phyloP scores from a whole-genome alignment of 1,140 invertebrate genomes.

The Littorina saxatilis region DNA sequence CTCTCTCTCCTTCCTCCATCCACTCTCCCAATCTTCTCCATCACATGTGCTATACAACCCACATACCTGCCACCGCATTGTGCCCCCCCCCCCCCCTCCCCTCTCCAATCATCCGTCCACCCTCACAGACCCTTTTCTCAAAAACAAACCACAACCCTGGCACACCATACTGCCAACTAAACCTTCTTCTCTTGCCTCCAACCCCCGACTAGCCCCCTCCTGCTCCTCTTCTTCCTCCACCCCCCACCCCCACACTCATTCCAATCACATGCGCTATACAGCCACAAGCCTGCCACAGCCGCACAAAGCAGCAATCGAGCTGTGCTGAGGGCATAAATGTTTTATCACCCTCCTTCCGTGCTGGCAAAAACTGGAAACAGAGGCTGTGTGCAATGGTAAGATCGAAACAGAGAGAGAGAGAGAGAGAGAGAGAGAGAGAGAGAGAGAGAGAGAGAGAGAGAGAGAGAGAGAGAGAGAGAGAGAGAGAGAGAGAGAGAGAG shows the following conservation, averaged over 20 bases:
- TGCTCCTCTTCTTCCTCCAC: no score
- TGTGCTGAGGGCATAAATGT: slow-evolving; percentile 27
- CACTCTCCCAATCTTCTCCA: slow-evolving; percentile 31
- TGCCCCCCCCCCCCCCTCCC: neutral
- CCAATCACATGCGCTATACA: no score
- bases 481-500: neutral
- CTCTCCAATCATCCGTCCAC: neutral
- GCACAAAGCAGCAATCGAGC: neutral
- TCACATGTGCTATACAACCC: neutral
- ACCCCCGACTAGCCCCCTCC: no score
- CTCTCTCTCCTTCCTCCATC: neutral
- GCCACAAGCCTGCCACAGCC: no score
- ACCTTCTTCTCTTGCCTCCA: no score
- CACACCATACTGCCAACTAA: no score
- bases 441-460: neutral
- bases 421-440: slow-evolving; percentile 26
- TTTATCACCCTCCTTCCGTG: slow-evolving; percentile 21
- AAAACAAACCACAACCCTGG: no score
- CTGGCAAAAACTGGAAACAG: neutral
- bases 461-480: neutral
- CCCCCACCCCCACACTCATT: neutral
- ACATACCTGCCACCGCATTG: neutral
- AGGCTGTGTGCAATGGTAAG: neutral
- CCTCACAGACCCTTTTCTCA: no score
- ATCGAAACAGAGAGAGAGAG: slow-evolving; percentile 15